These are phyloP conservation scores for Aphaenogaster floridana DNA, from an alignment of 1,140 invertebrate species.

Conservation along the genomic window DNA sequence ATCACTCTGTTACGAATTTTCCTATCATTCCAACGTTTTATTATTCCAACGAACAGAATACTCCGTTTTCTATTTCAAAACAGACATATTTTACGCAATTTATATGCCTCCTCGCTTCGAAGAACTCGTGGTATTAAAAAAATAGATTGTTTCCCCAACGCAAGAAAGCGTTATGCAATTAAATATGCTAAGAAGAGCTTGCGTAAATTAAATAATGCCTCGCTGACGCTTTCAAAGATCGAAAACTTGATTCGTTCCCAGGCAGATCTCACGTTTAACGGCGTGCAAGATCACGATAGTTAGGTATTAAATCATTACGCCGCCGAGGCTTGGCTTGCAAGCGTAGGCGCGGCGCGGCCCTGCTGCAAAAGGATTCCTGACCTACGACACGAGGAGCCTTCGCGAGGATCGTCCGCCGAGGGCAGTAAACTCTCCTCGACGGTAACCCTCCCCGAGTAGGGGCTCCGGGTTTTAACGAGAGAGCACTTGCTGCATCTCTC, in stretches of 20 bases:
- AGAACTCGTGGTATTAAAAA: slow-evolving; percentile 2
- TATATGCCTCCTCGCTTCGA: slow-evolving; percentile 3
- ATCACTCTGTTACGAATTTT: not conserved
- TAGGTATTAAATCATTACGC: slow-evolving; percentile 64
- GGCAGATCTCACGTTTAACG: slow-evolving; percentile 45
- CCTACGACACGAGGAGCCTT: slow-evolving; percentile 47
- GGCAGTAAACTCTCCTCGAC: slow-evolving; percentile 15
- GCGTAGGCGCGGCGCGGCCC: slow-evolving; percentile 56
- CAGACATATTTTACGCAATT: slow-evolving; percentile 13
- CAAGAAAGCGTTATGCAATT: not conserved
- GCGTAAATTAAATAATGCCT: not conserved
- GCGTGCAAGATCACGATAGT: slow-evolving; percentile 48
- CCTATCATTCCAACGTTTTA: not conserved
- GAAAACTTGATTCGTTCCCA: not conserved
- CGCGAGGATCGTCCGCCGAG: slow-evolving; percentile 6
- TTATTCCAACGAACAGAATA: not conserved
- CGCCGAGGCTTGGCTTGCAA: slow-evolving; percentile 2
- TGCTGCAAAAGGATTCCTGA: slow-evolving; percentile 61
- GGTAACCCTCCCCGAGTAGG: slow-evolving; percentile 37
- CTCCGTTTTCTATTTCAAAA: slow-evolving; percentile 5
- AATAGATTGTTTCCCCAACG: not conserved
- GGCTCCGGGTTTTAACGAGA: slow-evolving; percentile 61
- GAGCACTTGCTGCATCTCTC: slow-evolving; percentile 8
- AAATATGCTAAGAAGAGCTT: slow-evolving; percentile 17
- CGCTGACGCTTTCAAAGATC: slow-evolving; percentile 12